Percentiles rank a stretch among this genome's conserved stretches.
Evolutionary conservation across 2,113 vertebrate species (phyloP).

Genomic region (Aspidoscelis tigris): DNA sequence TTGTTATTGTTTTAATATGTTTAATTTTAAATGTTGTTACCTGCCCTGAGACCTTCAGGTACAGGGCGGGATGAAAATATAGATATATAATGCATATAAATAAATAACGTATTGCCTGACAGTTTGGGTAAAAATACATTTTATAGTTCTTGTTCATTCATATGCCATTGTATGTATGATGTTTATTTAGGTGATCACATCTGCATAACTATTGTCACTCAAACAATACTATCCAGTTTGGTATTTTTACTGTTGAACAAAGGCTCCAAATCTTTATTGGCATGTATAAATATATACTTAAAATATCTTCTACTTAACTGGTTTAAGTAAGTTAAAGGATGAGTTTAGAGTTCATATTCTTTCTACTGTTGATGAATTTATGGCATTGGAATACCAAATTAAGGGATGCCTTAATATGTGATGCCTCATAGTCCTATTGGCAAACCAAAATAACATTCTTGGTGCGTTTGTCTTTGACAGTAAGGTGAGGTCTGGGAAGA

Average conservation of each 20-base stretch:
- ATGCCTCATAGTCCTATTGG: not conserved
- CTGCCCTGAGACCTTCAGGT: no score
- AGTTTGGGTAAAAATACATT: not conserved
- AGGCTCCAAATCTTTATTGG: not conserved
- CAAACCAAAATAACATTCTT: not conserved
- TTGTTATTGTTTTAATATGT: no score
- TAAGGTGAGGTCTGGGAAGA: not conserved
- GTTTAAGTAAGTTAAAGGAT: not conserved
- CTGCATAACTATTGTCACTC: not conserved
- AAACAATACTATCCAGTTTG: not conserved
- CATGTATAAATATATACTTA: not conserved
- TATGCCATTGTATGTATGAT: not conserved
- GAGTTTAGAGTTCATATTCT: no score
- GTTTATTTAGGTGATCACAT: not conserved
- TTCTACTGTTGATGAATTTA: not conserved
- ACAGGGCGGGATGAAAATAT: no score
- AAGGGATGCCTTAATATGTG: not conserved
- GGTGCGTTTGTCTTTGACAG: not conserved
- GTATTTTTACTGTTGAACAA: not conserved
- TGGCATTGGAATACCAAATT: not conserved
- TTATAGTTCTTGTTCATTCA: slow-evolving; percentile 24
- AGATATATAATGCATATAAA: no score
- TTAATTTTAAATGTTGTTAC: no score
- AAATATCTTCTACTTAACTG: not conserved
- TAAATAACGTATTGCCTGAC: slow-evolving; percentile 18